Evolutionary conservation across 2,888 invertebrate species (phyloP), one percentile per base, ranked within the genome.

Genomic region (Acrobasis consociella): DNA sequence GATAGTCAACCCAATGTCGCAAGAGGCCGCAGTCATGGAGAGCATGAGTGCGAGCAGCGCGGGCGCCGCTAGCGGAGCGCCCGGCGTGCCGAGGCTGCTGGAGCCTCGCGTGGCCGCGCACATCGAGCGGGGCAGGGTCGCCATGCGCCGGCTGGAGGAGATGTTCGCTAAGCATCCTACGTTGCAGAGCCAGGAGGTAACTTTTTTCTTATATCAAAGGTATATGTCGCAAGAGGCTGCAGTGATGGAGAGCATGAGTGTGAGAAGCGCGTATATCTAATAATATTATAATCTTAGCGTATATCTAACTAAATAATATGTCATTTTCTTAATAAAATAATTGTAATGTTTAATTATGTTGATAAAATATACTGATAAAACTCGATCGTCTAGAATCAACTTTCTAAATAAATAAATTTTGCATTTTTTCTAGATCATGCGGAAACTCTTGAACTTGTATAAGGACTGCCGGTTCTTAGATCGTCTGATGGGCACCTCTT

Each of bases 391-490:
- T 31, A 31, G 31, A 31, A 8, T 5, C 31, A 5, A 31, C 31
- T 11, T 55, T 9, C 16, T 3, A 31, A 51, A 7, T 37, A 37
- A 38, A 7, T 37, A 53, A 31, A 17, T 50, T 13, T 16, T 46
- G 31, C 7, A 5, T 64, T 66, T 68, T 68, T 89, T 91, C 64
- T 85, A 93, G 95, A 95, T 96, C 37, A 95, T 97, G 94, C 94
- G 95, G 71, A 96, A 96, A 84, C 88, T 97, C 53, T 87, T 97
- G 65, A 95, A 95, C 76, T 94, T 97, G 52, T 97, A 97, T 81
- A 97, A 97, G 81, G 97, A 97, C 81, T 97, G 97, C 77, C 95
- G 97, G 72, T 97, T 96, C 78, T 93, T 98, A 83, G 97, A 98
- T 86, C 96, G 96, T 72, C 90, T 97, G 63, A 95, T 98, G 94